A percentile compares a stretch with the other conserved stretches of the same genome.
These are phyloP conservation scores for Platalea minor DNA, from an alignment of 2,797 vertebrate species.

Conservation along the genomic window DNA sequence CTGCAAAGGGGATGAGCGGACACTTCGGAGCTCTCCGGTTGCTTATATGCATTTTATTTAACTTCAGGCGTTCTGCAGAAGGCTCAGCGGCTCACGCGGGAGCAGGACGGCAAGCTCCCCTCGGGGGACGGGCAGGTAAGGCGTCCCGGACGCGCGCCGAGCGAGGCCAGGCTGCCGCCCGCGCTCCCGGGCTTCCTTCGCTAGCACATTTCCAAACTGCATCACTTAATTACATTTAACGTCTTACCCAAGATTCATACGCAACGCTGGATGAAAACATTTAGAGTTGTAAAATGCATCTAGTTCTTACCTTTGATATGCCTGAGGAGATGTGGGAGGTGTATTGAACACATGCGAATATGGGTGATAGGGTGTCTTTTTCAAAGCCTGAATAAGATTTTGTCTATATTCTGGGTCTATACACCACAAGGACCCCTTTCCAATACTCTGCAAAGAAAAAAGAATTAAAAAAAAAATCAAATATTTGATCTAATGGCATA, in stretches of 20 bases:
- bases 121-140: neutral
- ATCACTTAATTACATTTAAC: neutral
- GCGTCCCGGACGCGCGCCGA: neutral
- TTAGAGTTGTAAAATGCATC: conserved; percentile 7
- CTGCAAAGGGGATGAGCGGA: neutral
- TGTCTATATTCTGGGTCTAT: conserved; percentile 88
- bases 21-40: neutral
- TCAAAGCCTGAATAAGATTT: conserved; percentile 99
- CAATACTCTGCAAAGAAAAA: conserved; percentile 81
- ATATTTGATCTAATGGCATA: conserved; percentile 2
- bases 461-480: conserved; percentile 42
- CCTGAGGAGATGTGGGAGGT: conserved; percentile 89
- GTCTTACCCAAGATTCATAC: neutral
- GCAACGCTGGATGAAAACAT: conserved; percentile 12
- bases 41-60: neutral
- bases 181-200: rapidly evolving
- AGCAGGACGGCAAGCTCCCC: neutral
- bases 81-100: rapidly evolving
- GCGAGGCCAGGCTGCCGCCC: neutral
- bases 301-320: conserved; percentile 87
- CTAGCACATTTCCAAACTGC: neutral
- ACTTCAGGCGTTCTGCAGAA: neutral
- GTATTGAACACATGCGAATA: conserved; percentile 90
- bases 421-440: conserved; percentile 85
- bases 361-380: conserved; percentile 98